phyloP scores from a whole-genome alignment of 2,113 vertebrate genomes.

The Neodon shergylaensis region DNA sequence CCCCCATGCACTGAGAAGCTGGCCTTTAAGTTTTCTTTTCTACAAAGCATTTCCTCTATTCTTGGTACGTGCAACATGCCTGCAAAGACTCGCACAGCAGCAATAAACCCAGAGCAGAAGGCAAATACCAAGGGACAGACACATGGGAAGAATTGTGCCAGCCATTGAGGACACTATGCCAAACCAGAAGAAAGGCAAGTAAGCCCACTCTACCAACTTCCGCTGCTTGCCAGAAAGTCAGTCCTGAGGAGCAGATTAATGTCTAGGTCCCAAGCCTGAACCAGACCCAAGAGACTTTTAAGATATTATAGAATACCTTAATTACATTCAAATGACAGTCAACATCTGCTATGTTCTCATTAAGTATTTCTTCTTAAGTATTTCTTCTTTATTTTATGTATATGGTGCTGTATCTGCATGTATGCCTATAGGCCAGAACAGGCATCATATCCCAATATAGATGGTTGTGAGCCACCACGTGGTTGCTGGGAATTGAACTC shows the following conservation, averaged over 20 bases:
- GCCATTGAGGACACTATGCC: background rate
- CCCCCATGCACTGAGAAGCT: slow-evolving; percentile 63
- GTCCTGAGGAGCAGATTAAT: background rate
- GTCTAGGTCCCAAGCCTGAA: background rate
- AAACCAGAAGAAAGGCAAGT: background rate
- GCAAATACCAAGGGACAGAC: slow-evolving; percentile 47
- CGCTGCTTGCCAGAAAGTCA: background rate
- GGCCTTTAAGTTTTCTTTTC: slow-evolving; percentile 19
- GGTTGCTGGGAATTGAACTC: too few species aligned
- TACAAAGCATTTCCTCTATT: slow-evolving; percentile 44
- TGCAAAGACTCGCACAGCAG: slow-evolving; percentile 51
- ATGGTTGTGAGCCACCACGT: too few species aligned
- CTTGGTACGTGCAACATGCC: slow-evolving; percentile 38
- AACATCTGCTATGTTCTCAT: slow-evolving; percentile 55
- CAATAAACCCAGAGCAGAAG: slow-evolving; percentile 31
- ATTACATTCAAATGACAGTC: slow-evolving; percentile 53
- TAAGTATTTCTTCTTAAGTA: slow-evolving; percentile 47
- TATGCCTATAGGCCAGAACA: too few species aligned
- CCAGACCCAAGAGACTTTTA: slow-evolving; percentile 59
- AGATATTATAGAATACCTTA: slow-evolving; percentile 56
- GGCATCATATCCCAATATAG: too few species aligned
- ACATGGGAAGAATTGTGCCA: background rate
- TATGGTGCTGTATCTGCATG: too few species aligned
- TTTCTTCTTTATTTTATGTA: too few species aligned
- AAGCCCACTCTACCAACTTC: background rate